A percentile compares a stretch with the other conserved stretches of the same genome.
phyloP scores from a whole-genome alignment of 2,888 invertebrate genomes.

The Yponomeuta malinellus region DNA sequence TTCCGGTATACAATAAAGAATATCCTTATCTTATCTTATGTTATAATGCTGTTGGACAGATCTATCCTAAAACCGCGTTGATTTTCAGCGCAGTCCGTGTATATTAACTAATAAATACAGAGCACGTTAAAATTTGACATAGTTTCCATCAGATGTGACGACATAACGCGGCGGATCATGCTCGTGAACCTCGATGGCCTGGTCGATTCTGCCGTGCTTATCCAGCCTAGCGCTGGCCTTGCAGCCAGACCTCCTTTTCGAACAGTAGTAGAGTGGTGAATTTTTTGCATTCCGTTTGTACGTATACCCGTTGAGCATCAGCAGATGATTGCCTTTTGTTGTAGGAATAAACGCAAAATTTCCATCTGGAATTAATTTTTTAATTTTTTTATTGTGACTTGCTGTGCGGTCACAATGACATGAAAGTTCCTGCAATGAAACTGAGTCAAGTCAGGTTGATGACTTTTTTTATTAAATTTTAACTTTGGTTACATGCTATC shows the following conservation, averaged over 20 bases:
- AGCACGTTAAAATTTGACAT: constrained; percentile 2
- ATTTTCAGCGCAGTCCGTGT: too few relatives aligned
- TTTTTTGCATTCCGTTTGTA: constrained; percentile 24
- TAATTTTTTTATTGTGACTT: background rate
- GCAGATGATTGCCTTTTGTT: constrained; percentile 25
- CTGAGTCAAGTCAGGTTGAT: too few relatives aligned
- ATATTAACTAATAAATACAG: too few relatives aligned
- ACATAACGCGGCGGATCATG: constrained; percentile 8
- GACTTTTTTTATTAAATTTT: too few relatives aligned
- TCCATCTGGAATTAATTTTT: too few relatives aligned
- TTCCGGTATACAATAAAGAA: too few relatives aligned
- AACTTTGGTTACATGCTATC: too few relatives aligned
- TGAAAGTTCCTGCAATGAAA: too few relatives aligned
- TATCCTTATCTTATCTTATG: too few relatives aligned
- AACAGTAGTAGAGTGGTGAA: constrained; percentile 2
- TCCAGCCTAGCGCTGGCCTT: constrained; percentile 31
- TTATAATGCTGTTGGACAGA: too few relatives aligned
- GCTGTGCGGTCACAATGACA: too few relatives aligned
- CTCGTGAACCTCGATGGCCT: constrained; percentile 24
- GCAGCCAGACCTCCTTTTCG: constrained; percentile 21
- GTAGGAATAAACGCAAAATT: constrained; percentile 16
- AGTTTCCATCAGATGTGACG: background rate
- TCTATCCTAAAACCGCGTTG: too few relatives aligned
- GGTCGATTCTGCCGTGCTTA: constrained; percentile 25
- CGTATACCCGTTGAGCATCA: constrained; percentile 32